These are phyloP conservation scores for Cantharis rustica DNA, from an alignment of 2,888 invertebrate genomes.

Conservation along the genomic window DNA sequence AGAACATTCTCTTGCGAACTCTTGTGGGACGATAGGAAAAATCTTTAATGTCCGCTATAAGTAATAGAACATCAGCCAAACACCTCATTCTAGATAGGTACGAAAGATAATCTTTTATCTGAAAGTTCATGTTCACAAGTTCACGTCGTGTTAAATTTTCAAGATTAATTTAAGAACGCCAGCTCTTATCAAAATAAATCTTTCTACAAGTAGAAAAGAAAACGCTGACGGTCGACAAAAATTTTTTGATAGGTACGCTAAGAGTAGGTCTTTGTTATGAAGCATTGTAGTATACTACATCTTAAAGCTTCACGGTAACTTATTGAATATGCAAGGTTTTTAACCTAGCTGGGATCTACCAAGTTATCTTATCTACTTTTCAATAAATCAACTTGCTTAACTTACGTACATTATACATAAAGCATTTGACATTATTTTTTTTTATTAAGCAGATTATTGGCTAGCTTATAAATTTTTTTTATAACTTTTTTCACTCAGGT, in stretches of 20 bases:
- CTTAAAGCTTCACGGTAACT: conserved; percentile 7
- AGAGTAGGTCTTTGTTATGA: conserved; percentile 50
- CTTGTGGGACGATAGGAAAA: conserved; percentile 1
- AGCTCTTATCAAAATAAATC: conserved; percentile 54
- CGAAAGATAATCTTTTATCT: conserved; percentile 30
- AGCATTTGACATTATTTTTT: neutral
- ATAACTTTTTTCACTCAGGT: neutral
- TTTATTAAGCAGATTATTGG: neutral
- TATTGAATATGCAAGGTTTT: conserved; percentile 28
- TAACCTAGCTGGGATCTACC: conserved; percentile 15
- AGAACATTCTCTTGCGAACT: neutral
- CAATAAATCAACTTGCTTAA: conserved; percentile 10
- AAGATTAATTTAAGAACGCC: conserved; percentile 47
- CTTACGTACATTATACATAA: neutral
- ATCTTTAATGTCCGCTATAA: conserved; percentile 15
- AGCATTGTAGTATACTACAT: conserved; percentile 41
- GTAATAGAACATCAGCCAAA: conserved; percentile 19
- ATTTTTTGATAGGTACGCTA: conserved; percentile 41
- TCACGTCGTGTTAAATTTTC: conserved; percentile 40
- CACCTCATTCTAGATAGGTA: conserved; percentile 17
- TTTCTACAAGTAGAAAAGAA: conserved; percentile 50
- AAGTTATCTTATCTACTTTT: conserved; percentile 20
- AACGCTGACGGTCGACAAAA: conserved; percentile 51
- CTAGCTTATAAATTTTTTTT: too few relatives aligned
- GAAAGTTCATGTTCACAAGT: conserved; percentile 7